Evolutionary conservation across 2,113 vertebrate genomes (phyloP).

Genomic region (Lagenorhynchus albirostris): DNA sequence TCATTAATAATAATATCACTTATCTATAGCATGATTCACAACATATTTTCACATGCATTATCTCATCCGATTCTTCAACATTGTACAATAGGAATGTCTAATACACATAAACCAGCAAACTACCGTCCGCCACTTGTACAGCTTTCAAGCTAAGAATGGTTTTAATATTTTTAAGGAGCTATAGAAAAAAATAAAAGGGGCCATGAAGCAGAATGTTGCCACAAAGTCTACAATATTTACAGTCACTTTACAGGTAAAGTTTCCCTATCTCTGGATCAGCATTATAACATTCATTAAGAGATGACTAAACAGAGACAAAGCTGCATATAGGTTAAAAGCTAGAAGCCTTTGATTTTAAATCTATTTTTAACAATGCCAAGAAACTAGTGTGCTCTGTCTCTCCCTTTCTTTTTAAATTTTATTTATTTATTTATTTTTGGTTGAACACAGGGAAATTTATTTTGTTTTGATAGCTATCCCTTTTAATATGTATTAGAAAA

Average conservation of each 20-base stretch:
- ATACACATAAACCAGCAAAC: background rate
- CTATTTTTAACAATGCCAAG: background rate
- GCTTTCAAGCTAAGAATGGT: background rate
- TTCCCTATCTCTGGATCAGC: background rate
- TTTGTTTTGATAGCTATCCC: slow-evolving; percentile 32
- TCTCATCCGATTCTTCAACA: background rate
- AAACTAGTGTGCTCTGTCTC: background rate
- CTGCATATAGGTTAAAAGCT: background rate
- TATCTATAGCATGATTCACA: background rate
- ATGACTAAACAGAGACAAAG: background rate
- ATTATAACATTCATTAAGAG: background rate
- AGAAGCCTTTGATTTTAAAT: background rate
- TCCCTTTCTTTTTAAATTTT: too few species aligned
- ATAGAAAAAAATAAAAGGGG: background rate
- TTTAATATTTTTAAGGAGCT: background rate
- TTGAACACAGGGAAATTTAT: slow-evolving; percentile 47
- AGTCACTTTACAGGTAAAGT: background rate
- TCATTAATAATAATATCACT: background rate
- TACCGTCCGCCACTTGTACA: background rate
- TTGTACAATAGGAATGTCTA: background rate
- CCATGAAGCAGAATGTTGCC: background rate
- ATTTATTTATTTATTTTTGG: background rate
- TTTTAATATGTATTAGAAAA: slow-evolving; percentile 64
- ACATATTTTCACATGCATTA: background rate
- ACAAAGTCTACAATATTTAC: background rate